Conservation (phyloP, 2,113 vertebrate species). For the Callorhinus ursinus region DNA sequence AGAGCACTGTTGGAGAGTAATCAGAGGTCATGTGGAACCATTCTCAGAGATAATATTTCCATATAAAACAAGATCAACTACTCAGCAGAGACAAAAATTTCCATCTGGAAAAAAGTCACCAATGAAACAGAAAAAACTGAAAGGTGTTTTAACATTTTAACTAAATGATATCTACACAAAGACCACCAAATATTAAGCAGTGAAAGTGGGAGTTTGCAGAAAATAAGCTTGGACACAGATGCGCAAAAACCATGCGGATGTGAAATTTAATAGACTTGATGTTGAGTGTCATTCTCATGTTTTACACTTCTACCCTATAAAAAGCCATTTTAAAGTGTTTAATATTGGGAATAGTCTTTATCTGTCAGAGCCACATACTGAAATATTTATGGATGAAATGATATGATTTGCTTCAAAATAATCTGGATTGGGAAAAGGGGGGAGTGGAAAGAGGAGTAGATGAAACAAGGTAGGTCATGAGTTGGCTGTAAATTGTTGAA, state of each 20-base stretch:
- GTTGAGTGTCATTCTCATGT: not conserved
- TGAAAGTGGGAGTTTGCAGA: not conserved
- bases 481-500: not conserved
- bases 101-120: conserved; percentile 45
- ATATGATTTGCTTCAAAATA: not conserved
- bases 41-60: conserved; percentile 33
- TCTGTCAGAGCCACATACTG: not conserved
- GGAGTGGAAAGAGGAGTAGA: not conserved
- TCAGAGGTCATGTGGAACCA: not conserved
- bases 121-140: conserved; percentile 43
- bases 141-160: conserved; percentile 49
- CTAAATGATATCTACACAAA: conserved; percentile 47
- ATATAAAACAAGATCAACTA: conserved; percentile 35
- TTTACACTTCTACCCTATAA: not conserved
- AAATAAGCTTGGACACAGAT: conserved; percentile 9
- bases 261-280: not conserved
- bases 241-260: not conserved
- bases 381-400: not conserved
- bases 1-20: not conserved
- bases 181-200: conserved; percentile 12
- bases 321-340: not conserved
- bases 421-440: not conserved
- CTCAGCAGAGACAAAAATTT: not conserved
- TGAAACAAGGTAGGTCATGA: not conserved
- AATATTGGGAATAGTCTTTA: not conserved